phyloP scores from a whole-genome alignment of 2,797 vertebrate species.

The Luscinia megarhynchos region DNA sequence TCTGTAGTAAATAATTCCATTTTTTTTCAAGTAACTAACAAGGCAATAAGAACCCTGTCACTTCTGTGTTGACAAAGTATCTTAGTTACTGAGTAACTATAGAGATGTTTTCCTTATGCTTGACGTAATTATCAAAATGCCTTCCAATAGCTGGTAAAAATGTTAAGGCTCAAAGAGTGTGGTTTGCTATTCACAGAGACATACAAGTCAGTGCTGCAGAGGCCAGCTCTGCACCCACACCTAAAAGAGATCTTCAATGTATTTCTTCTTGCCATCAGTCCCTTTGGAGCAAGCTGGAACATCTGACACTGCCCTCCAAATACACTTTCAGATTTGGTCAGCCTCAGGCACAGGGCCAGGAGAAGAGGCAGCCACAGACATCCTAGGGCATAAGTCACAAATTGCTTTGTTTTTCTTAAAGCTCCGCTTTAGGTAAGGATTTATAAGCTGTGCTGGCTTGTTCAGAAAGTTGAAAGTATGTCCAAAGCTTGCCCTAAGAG shows the following conservation, averaged over 20 bases:
- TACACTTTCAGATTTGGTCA: background rate
- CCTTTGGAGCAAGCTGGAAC: background rate
- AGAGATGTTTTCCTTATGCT: constrained; percentile 36
- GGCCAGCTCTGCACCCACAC: background rate
- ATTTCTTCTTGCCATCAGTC: background rate
- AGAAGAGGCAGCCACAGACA: background rate
- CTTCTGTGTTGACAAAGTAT: constrained; percentile 32
- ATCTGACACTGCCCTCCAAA: background rate
- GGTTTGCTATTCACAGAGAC: background rate
- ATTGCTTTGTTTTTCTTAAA: background rate
- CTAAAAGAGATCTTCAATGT: background rate
- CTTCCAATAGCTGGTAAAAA: constrained; percentile 35
- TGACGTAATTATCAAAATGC: constrained; percentile 22
- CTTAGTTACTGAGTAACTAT: constrained; percentile 56
- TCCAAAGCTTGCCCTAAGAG: background rate
- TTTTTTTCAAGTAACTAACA: constrained; percentile 43
- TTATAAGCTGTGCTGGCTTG: background rate
- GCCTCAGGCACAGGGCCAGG: rapidly evolving
- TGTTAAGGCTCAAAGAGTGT: background rate
- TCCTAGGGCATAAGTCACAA: background rate
- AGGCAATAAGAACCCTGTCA: constrained; percentile 31
- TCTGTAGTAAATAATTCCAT: constrained; percentile 21
- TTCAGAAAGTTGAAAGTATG: background rate
- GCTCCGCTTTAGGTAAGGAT: background rate
- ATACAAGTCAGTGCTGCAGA: background rate